Base-by-base conservation (phyloP, 2,888 invertebrate species). In the Amphimallon solstitiale region DNA sequence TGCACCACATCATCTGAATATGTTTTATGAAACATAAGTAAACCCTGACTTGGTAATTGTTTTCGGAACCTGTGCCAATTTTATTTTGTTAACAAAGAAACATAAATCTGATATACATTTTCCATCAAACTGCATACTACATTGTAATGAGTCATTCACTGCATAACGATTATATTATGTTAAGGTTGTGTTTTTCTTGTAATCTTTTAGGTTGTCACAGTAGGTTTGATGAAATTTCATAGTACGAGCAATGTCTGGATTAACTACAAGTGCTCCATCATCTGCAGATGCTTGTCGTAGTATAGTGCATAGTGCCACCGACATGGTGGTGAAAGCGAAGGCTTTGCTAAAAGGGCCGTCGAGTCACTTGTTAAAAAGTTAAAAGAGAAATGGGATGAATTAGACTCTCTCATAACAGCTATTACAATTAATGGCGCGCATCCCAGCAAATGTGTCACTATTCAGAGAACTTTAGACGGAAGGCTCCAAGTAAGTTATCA, bases 301-400 rank as follows among this genome's bases (percentile, higher is more conserved):
- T 84, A 98, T 99, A 78, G 98, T 99, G 14, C 98, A 99, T 83
- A 97, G 96, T 99, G 98, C 84, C 98, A 99, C 84, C 88, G 98
- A 66, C 94, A 97, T 84, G 98, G 98, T 68, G 98, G 98, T 21
- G 99, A 99, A 83, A 95, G 94, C 76, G 99, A 99, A 84, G 94
- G 95, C 29, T 99, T 99, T 84, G 94, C 98, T 6, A 97, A 98
- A 84, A 88, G 98, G 77, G 99, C 99, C 71, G 99, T 99, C 72
- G 99, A 99, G 84, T 97, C 97, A 68, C 87, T 99, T 63, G 98
- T 99, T 0, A 99, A 99, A 83, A 99, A 99, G 81, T 84, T 99
- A 29, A 99, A 99, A 86, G 99, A 99, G 84, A 99, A 99, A 81
- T 86, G 98, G 66, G 98, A 98, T 83, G 99, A 99, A 84, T 83